A percentile compares a stretch with the other conserved stretches of the same genome.
Conservation (phyloP, 35 echinoderm and acorn worm genomes). For the Ophioderma brevispina region DNA sequence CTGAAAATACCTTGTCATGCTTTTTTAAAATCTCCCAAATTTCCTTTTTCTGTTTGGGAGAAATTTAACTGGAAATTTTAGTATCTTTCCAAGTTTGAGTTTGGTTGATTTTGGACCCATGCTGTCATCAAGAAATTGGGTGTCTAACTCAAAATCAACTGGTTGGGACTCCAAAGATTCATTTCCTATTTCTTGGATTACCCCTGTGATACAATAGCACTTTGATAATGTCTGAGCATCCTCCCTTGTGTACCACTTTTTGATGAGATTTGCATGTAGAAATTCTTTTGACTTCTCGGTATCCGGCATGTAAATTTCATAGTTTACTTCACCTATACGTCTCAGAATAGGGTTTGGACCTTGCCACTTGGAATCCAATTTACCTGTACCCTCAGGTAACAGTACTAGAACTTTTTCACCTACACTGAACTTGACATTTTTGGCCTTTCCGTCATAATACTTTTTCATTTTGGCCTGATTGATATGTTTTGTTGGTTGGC, state of each 20-base stretch:
- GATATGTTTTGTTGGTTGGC: background rate
- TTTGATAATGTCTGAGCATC: background rate
- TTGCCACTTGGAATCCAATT: conserved; percentile 18
- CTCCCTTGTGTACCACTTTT: background rate
- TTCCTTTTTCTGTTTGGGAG: background rate
- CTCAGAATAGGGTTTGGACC: conserved; percentile 18
- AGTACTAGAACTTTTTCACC: conserved; percentile 46
- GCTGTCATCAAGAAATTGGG: background rate
- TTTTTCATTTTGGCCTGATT: conserved; percentile 1
- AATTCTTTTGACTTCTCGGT: background rate
- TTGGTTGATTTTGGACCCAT: background rate
- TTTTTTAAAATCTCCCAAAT: background rate
- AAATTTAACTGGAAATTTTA: background rate
- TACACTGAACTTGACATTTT: background rate
- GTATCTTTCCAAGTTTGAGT: conserved; percentile 13
- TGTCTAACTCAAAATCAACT: background rate
- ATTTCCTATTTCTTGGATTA: background rate
- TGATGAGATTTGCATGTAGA: no score
- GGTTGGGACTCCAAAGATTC: background rate
- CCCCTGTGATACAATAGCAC: background rate
- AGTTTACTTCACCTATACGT: background rate
- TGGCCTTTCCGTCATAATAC: conserved; percentile 25
- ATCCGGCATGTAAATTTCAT: conserved; percentile 22
- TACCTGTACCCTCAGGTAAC: background rate
- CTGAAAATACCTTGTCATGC: conserved; percentile 4